A percentile compares a stretch with the other conserved stretches of the same genome.
Conservation (phyloP, 2,797 vertebrate species). For the Pseudochromis fuscus region DNA sequence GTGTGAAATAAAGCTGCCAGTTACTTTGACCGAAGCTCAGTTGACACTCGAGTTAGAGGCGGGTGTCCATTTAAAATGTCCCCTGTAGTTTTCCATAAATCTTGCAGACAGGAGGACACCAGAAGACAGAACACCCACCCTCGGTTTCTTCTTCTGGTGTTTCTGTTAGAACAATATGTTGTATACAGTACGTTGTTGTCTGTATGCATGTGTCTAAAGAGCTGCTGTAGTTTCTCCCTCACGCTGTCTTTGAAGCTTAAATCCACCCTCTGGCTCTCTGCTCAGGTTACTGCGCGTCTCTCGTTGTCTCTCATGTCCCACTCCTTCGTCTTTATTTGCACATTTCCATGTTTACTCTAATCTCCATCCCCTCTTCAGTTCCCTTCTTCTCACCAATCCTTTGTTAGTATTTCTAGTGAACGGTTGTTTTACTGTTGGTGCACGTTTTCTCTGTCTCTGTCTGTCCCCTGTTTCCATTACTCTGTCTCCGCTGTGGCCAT, state of each 20-base stretch:
- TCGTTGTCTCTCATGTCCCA: neutral
- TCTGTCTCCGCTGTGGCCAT: conserved; percentile 16
- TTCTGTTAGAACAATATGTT: neutral
- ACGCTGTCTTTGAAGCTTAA: conserved; percentile 26
- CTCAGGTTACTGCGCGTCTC: conserved; percentile 46
- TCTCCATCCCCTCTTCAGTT: neutral
- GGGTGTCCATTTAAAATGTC: neutral
- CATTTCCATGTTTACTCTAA: conserved; percentile 10
- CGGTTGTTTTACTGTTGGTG: conserved; percentile 12
- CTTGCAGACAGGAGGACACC: neutral
- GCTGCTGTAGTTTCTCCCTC: conserved; percentile 23
- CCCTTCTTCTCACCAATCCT: neutral
- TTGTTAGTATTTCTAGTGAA: neutral
- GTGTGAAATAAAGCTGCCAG: neutral
- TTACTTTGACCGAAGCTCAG: neutral
- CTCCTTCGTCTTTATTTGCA: conserved; percentile 24
- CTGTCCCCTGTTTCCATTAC: conserved; percentile 10
- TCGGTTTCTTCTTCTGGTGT: neutral
- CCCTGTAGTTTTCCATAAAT: neutral
- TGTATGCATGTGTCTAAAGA: conserved; percentile 10
- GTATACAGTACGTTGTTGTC: neutral
- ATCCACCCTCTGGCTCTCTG: conserved; percentile 33
- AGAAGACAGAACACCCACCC: too few species aligned
- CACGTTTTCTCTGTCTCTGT: neutral
- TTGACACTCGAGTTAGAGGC: neutral